Evolutionary conservation across 2,797 vertebrate genomes (phyloP).

Genomic region (Poeciliopsis infans): DNA sequence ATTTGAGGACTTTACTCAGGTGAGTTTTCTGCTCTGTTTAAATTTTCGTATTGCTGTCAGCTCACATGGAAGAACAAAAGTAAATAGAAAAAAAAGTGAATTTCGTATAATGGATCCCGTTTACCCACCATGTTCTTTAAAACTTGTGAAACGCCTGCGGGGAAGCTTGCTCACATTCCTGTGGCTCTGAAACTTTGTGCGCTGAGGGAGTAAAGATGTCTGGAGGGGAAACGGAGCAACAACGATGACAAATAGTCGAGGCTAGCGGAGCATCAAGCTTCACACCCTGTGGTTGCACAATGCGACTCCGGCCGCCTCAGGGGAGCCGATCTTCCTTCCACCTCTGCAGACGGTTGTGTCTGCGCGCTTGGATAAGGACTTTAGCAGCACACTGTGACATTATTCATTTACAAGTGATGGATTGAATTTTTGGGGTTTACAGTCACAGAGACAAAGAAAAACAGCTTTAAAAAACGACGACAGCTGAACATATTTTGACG

Average conservation of each 20-base stretch:
- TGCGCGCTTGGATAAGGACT: conserved; percentile 28
- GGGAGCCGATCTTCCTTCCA: conserved; percentile 44
- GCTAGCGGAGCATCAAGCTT: conserved; percentile 51
- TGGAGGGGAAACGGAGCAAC: conserved; percentile 41
- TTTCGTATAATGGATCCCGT: too few relatives aligned
- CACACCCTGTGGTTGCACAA: conserved; percentile 53
- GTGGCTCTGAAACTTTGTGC: conserved; percentile 20
- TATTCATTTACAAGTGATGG: conserved; percentile 18
- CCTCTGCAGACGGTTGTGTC: conserved; percentile 26
- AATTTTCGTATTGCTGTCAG: conserved; percentile 55
- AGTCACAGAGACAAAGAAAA: neutral
- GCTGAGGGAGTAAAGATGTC: conserved; percentile 45
- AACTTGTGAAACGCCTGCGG: conserved; percentile 18
- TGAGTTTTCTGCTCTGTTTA: conserved; percentile 47
- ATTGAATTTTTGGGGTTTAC: conserved; percentile 1
- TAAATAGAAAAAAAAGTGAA: too few relatives aligned
- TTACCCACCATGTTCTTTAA: conserved; percentile 6
- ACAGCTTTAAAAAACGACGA: neutral
- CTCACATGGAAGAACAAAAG: conserved; percentile 9
- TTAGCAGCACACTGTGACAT: conserved; percentile 11
- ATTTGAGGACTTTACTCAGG: too few relatives aligned
- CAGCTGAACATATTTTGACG: neutral
- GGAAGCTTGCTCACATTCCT: conserved; percentile 21
- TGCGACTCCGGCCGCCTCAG: conserved; percentile 51
- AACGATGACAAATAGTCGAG: conserved; percentile 65